Conservation (phyloP, 2,113 vertebrate genomes). For the Eupsittula cactorum region DNA sequence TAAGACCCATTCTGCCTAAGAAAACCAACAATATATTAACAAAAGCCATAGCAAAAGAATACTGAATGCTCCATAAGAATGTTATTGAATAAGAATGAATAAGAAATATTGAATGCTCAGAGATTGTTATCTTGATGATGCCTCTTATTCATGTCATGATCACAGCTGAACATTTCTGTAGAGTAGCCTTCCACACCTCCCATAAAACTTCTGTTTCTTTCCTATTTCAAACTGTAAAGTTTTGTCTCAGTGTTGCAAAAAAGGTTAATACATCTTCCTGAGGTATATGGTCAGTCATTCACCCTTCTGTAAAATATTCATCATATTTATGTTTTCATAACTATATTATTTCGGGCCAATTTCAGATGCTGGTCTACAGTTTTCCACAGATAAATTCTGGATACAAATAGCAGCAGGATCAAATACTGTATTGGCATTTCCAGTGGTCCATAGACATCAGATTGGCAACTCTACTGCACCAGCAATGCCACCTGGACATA, state of each 20-base stretch:
- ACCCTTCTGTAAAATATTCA: neutral
- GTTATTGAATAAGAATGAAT: slow-evolving; percentile 41
- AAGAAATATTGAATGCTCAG: slow-evolving; percentile 29
- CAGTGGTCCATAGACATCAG: neutral
- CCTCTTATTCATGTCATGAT: neutral
- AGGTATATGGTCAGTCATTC: neutral
- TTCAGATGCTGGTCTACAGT: neutral
- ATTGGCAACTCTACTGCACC: neutral
- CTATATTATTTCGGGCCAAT: neutral
- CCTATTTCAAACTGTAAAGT: neutral
- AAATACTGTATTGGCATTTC: neutral
- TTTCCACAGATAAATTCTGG: neutral
- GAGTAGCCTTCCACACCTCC: neutral
- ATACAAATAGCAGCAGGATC: neutral
- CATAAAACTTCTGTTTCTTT: neutral
- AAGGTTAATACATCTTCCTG: neutral
- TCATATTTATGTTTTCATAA: neutral
- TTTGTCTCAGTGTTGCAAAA: neutral
- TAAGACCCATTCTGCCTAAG: neutral
- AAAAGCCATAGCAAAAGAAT: neutral
- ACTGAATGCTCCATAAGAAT: slow-evolving; percentile 4
- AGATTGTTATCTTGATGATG: slow-evolving; percentile 30
- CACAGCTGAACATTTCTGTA: neutral
- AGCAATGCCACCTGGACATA: neutral
- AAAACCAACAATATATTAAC: slow-evolving; percentile 13